Evolutionary conservation across 2,888 invertebrate species (phyloP).

Genomic region (Heliconius charithonia): DNA sequence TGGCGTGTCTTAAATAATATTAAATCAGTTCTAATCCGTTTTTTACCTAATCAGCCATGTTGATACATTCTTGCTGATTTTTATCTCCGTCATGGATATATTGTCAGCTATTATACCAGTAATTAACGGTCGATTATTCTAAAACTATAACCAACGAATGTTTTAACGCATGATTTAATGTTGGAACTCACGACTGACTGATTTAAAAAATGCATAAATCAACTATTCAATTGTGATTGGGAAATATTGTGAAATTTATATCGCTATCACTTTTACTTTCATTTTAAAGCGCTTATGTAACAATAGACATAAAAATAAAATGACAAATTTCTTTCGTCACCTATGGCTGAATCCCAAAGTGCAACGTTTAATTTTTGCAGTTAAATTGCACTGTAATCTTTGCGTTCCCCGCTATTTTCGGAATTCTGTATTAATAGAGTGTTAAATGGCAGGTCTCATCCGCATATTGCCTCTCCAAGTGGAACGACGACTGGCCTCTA

Average conservation of each 20-base stretch:
- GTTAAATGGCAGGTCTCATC: too few relatives aligned
- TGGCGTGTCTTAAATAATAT: neutral
- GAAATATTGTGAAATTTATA: neutral
- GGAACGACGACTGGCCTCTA: too few relatives aligned
- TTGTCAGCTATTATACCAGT: constrained; percentile 8
- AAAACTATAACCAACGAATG: constrained; percentile 9
- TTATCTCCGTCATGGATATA: constrained; percentile 3
- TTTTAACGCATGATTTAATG: constrained; percentile 16
- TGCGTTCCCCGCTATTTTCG: too few relatives aligned
- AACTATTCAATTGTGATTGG: neutral
- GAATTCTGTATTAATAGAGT: too few relatives aligned
- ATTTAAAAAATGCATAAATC: constrained; percentile 1
- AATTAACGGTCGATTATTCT: constrained; percentile 8
- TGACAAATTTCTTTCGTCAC: neutral
- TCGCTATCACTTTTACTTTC: neutral
- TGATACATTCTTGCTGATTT: neutral
- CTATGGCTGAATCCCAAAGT: too few relatives aligned
- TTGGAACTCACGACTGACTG: neutral
- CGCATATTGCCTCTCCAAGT: too few relatives aligned
- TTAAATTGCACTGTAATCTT: too few relatives aligned
- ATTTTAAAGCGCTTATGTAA: neutral
- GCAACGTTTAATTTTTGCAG: too few relatives aligned
- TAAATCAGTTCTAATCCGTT: neutral
- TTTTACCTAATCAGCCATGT: neutral
- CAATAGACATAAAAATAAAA: neutral